Evolutionary conservation across 2,888 invertebrate genomes (phyloP).

Genomic region (Philereme transversata): DNA sequence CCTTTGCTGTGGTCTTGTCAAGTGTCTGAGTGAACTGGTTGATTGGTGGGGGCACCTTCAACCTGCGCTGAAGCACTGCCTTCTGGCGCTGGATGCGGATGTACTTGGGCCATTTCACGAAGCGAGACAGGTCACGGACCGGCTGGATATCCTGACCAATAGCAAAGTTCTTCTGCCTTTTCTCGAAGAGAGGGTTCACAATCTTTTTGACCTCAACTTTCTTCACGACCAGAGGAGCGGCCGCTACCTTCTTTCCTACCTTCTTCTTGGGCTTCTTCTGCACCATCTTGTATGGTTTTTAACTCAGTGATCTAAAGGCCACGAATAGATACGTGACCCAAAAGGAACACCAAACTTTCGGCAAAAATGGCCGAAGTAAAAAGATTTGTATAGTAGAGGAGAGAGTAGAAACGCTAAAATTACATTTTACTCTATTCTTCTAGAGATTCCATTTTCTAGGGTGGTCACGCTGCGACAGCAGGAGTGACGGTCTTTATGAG

Average conservation of each 20-base stretch:
- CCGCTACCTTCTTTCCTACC: slow-evolving; percentile 97
- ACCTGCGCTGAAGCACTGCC: slow-evolving; percentile 96
- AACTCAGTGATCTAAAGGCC: slow-evolving; percentile 76
- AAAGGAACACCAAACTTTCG: slow-evolving; percentile 76
- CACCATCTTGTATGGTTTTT: slow-evolving; percentile 80
- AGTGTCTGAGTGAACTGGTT: slow-evolving; percentile 98
- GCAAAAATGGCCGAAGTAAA: slow-evolving; percentile 81
- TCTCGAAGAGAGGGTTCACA: slow-evolving; percentile 98
- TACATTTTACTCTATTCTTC: too few relatives aligned
- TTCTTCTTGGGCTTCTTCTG: slow-evolving; percentile 93
- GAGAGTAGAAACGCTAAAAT: too few relatives aligned
- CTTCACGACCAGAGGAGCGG: slow-evolving; percentile 96
- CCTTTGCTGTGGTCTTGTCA: slow-evolving; percentile 99
- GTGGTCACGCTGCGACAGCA: too few relatives aligned
- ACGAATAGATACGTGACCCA: slow-evolving; percentile 80
- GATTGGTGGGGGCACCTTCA: slow-evolving; percentile 99
- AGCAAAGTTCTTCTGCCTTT: slow-evolving; percentile 98
- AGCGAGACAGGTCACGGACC: slow-evolving; percentile 97
- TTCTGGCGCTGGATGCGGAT: slow-evolving; percentile 98
- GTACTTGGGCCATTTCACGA: slow-evolving; percentile 99
- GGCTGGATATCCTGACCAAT: slow-evolving; percentile 99
- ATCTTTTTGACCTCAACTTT: slow-evolving; percentile 96
- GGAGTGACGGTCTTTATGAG: too few relatives aligned
- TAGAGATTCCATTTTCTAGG: too few relatives aligned
- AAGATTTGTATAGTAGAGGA: slow-evolving; percentile 49